phyloP scores from a whole-genome alignment of 1,140 invertebrate species.

The Panulirus ornatus region DNA sequence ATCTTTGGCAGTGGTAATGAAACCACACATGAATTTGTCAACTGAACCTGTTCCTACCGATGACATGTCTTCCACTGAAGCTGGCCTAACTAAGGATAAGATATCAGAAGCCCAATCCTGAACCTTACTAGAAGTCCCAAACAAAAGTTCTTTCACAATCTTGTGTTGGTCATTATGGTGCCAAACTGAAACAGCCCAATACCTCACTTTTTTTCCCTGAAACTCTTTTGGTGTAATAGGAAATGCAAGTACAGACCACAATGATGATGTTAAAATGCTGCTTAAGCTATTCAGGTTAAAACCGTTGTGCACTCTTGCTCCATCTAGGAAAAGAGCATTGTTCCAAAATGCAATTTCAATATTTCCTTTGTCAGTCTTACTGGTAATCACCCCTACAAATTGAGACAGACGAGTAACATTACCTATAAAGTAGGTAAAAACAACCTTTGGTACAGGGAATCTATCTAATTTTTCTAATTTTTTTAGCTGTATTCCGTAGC shows the following conservation, averaged over 20 bases:
- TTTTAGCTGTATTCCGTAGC: not conserved
- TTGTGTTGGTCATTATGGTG: conserved; percentile 33
- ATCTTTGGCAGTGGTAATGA: not conserved
- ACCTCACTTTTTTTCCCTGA: conserved; percentile 7
- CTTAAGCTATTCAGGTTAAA: not conserved
- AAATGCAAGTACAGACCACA: conserved; percentile 36
- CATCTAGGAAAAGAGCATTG: conserved; percentile 33
- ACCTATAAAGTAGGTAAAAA: conserved; percentile 27
- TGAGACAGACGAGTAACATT: not conserved
- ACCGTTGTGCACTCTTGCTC: not conserved
- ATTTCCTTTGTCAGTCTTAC: conserved; percentile 20
- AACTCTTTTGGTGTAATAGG: conserved; percentile 30
- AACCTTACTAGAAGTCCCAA: not conserved
- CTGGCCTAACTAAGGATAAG: not conserved
- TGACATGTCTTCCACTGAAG: not conserved
- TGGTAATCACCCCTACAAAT: conserved; percentile 9
- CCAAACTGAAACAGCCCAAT: conserved; percentile 41
- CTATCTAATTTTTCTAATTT: not conserved
- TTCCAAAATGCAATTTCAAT: conserved; percentile 28
- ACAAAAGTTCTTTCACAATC: conserved; percentile 16
- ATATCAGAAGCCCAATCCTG: not conserved
- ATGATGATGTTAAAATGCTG: not conserved
- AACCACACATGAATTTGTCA: not conserved
- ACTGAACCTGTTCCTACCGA: not conserved
- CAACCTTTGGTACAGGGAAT: not conserved